Conservation (phyloP, 1,140 invertebrate genomes). For the Lordiphosa collinella region DNA sequence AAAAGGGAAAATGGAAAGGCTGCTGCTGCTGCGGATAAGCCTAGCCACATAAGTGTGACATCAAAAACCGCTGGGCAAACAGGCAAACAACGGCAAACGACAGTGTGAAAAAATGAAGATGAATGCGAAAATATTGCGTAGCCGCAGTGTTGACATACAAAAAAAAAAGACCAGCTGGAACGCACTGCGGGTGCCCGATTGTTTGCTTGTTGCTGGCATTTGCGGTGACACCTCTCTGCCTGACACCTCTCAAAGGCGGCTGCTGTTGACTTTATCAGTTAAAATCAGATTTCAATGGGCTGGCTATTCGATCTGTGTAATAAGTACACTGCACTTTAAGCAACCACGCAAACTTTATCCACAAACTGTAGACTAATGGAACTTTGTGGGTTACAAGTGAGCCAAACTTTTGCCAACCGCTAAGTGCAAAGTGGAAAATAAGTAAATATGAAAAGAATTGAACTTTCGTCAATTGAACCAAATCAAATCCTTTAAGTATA, state of each 20-base stretch:
- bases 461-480: conserved; percentile 8
- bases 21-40: neutral
- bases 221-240: conserved; percentile 32
- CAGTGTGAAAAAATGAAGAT: conserved; percentile 58
- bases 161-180: conserved; percentile 10
- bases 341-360: conserved; percentile 21
- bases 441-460: neutral
- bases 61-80: conserved; percentile 30
- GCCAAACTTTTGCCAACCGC: conserved; percentile 1
- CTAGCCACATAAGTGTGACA: conserved; percentile 17
- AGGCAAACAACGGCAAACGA: conserved; percentile 34
- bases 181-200: conserved; percentile 28
- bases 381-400: conserved; percentile 11
- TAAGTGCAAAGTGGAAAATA: neutral
- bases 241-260: conserved; percentile 13
- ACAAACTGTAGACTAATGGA: conserved; percentile 44
- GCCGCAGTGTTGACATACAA: conserved; percentile 23
- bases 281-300: conserved; percentile 29
- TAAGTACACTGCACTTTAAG: too few species aligned
- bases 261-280: conserved; percentile 2
- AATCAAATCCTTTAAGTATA: conserved; percentile 34
- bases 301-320: neutral
- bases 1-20: conserved; percentile 13
- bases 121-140: conserved; percentile 64
- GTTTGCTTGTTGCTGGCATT: conserved; percentile 38